These are phyloP conservation scores for Buathra laborator DNA, from an alignment of 2,888 invertebrate genomes.

Conservation along the genomic window DNA sequence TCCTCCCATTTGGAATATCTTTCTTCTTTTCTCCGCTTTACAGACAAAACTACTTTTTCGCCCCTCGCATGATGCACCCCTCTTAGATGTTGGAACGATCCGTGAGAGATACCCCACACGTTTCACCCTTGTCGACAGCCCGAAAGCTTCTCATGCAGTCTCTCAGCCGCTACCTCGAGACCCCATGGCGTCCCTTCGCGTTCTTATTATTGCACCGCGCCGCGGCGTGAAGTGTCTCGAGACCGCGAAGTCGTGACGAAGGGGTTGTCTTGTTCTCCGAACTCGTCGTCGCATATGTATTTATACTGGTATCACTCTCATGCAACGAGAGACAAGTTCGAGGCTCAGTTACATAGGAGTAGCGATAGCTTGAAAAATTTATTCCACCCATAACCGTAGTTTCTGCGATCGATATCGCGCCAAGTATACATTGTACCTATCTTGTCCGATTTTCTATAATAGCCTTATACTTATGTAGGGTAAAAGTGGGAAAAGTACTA, in stretches of 20 bases:
- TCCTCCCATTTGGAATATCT: conserved; percentile 12
- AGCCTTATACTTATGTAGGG: background rate
- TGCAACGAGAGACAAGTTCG: conserved; percentile 23
- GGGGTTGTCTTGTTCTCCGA: conserved; percentile 2
- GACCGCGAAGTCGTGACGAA: conserved; percentile 50
- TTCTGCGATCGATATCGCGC: conserved; percentile 56
- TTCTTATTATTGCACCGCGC: conserved; percentile 33
- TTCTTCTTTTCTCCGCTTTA: conserved; percentile 37
- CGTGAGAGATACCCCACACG: conserved; percentile 19
- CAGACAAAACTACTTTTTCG: conserved; percentile 37
- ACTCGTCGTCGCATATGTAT: background rate
- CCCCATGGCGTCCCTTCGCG: conserved; percentile 13
- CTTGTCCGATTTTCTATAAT: background rate
- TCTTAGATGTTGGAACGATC: conserved; percentile 26
- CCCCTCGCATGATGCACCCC: conserved; percentile 22
- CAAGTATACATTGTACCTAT: conserved; percentile 32
- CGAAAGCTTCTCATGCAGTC: conserved; percentile 28
- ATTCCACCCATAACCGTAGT: conserved; percentile 50
- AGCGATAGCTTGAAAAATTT: conserved; percentile 61
- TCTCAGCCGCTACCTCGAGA: conserved; percentile 30
- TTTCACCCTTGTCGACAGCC: conserved; percentile 45
- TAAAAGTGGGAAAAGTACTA: conserved; percentile 13
- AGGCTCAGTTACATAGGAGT: conserved; percentile 35
- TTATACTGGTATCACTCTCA: background rate
- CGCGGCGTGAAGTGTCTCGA: conserved; percentile 46